These are phyloP conservation scores for Condylura cristata DNA, from an alignment of 2,113 vertebrate species.

Conservation along the genomic window DNA sequence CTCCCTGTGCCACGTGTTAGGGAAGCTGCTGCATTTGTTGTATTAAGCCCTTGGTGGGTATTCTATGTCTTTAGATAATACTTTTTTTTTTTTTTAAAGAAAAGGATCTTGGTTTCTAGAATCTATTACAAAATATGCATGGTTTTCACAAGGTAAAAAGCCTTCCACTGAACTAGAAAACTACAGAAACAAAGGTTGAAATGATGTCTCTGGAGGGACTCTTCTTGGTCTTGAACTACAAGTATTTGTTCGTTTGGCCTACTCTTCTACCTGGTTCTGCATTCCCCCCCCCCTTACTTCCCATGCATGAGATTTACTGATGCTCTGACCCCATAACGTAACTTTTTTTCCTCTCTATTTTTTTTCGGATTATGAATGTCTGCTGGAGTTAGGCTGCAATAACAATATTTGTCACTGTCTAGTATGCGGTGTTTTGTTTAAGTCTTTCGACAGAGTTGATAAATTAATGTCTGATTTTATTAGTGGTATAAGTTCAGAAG, in stretches of 20 bases:
- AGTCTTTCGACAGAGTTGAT: conserved; percentile 43
- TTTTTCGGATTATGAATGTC: conserved; percentile 53
- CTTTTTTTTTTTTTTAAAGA: background rate
- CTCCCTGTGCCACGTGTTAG: background rate
- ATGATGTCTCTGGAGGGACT: background rate
- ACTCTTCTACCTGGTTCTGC: background rate
- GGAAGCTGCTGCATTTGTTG: background rate
- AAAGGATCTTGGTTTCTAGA: background rate
- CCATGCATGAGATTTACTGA: background rate
- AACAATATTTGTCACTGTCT: conserved; percentile 51
- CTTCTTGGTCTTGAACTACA: background rate
- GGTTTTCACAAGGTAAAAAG: background rate
- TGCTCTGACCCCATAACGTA: background rate
- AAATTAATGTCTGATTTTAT: conserved; percentile 64
- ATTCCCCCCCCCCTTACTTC: background rate
- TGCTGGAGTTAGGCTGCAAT: conserved; percentile 17
- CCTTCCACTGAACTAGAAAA: background rate
- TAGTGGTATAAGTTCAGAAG: conserved; percentile 29
- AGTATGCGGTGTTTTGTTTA: background rate
- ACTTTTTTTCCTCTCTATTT: conserved; percentile 30
- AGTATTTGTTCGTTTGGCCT: too few species aligned
- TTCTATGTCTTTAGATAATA: background rate
- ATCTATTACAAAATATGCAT: background rate
- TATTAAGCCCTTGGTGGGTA: background rate
- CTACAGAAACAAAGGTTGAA: background rate